phyloP scores from a whole-genome alignment of 2,113 vertebrate genomes.

The Gulo gulo region DNA sequence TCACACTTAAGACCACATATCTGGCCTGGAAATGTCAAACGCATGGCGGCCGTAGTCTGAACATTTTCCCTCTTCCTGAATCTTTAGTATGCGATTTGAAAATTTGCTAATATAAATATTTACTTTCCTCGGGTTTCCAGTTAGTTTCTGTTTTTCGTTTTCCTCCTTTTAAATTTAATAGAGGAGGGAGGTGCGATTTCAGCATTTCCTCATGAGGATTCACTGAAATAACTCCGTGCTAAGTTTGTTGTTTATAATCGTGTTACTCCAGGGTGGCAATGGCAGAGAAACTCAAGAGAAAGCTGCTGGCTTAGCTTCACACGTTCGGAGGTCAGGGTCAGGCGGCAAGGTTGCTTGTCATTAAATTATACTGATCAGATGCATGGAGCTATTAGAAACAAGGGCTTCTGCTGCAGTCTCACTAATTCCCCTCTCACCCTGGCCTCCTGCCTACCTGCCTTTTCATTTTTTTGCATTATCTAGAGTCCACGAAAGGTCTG shows the following conservation, averaged over 20 bases:
- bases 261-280: slow-evolving; percentile 51
- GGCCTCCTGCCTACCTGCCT: background rate
- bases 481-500: background rate
- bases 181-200: slow-evolving; percentile 6
- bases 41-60: background rate
- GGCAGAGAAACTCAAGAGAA: slow-evolving; percentile 52
- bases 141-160: slow-evolving; percentile 15
- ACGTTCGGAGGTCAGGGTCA: slow-evolving; percentile 66
- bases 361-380: background rate
- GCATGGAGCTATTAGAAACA: background rate
- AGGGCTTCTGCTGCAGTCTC: background rate
- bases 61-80: background rate
- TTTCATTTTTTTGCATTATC: background rate
- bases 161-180: slow-evolving; percentile 46
- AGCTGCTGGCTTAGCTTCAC: slow-evolving; percentile 61
- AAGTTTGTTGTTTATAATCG: slow-evolving; percentile 58
- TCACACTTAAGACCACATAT: background rate
- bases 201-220: slow-evolving; percentile 26
- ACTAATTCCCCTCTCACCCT: background rate
- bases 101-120: slow-evolving; percentile 31
- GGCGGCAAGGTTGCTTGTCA: slow-evolving; percentile 53
- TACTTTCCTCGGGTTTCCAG: slow-evolving; percentile 56
- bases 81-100: slow-evolving; percentile 23
- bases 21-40: background rate
- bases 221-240: slow-evolving; percentile 37